Percentiles rank a stretch among this genome's conserved stretches.
These are phyloP conservation scores for Aspidiotus destructor DNA, from an alignment of 2,888 invertebrate species.

Conservation along the genomic window DNA sequence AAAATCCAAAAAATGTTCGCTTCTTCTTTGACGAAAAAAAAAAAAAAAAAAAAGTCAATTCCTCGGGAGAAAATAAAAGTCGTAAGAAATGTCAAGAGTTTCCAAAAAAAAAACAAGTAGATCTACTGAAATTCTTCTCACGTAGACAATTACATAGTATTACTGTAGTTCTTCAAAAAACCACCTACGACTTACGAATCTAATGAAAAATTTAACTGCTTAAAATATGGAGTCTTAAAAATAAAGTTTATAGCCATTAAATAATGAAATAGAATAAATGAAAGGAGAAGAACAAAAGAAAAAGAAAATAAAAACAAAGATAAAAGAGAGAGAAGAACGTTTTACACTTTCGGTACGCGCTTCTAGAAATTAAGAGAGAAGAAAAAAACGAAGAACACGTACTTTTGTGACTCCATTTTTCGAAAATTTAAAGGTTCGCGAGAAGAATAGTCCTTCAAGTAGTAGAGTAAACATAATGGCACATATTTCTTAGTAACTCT, in stretches of 20 bases:
- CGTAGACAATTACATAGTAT: not conserved
- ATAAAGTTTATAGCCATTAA: not conserved
- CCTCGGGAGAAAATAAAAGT: too few relatives aligned
- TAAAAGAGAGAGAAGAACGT: not conserved
- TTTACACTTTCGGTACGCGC: too few relatives aligned
- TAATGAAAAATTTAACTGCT: conserved; percentile 5
- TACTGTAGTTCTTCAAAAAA: conserved; percentile 3
- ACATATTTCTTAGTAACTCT: not conserved
- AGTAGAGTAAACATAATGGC: not conserved
- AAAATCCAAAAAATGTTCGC: too few relatives aligned
- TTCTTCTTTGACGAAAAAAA: too few relatives aligned
- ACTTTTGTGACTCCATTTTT: not conserved
- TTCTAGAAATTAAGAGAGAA: not conserved
- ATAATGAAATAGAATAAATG: not conserved
- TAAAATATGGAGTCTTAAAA: not conserved
- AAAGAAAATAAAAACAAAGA: conserved; percentile 1
- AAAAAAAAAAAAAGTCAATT: too few relatives aligned
- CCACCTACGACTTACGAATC: not conserved
- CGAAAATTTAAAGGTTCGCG: not conserved
- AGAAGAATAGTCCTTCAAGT: not conserved
- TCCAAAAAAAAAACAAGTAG: too few relatives aligned
- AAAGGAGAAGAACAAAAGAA: conserved; percentile 10
- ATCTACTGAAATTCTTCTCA: not conserved
- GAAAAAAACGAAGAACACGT: not conserved
- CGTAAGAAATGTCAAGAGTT: too few relatives aligned